Percentiles rank a stretch among this genome's conserved stretches.
These are phyloP conservation scores for Helogale parvula DNA, from an alignment of 2,113 vertebrate species.

Conservation along the genomic window DNA sequence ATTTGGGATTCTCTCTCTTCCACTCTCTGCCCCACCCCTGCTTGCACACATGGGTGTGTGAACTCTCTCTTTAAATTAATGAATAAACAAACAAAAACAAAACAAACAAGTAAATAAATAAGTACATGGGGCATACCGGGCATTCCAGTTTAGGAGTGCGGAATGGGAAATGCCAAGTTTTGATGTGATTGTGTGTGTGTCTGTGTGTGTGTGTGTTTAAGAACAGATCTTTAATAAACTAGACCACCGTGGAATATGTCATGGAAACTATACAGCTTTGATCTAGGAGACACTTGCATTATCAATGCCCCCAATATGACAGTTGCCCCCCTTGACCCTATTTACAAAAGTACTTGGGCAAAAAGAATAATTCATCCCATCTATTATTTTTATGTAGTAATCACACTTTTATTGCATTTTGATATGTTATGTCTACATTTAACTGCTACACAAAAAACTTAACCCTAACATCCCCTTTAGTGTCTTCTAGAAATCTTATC, in stretches of 20 bases:
- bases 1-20: no score
- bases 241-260: background rate
- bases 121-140: background rate
- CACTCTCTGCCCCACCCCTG: no score
- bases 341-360: background rate
- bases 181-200: background rate
- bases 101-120: no score
- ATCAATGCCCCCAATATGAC: no score
- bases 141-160: background rate
- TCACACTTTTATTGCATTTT: background rate
- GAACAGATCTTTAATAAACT: background rate
- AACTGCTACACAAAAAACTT: background rate
- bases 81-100: no score
- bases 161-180: background rate
- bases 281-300: background rate
- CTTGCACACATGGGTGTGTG: no score
- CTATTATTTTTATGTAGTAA: background rate
- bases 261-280: background rate
- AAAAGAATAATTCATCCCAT: background rate
- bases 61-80: no score
- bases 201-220: background rate
- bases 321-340: background rate
- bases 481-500: background rate
- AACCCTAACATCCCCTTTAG: background rate
- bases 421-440: background rate